Conservation (phyloP, 2,797 vertebrate genomes). For the Epinephelus coioides region DNA sequence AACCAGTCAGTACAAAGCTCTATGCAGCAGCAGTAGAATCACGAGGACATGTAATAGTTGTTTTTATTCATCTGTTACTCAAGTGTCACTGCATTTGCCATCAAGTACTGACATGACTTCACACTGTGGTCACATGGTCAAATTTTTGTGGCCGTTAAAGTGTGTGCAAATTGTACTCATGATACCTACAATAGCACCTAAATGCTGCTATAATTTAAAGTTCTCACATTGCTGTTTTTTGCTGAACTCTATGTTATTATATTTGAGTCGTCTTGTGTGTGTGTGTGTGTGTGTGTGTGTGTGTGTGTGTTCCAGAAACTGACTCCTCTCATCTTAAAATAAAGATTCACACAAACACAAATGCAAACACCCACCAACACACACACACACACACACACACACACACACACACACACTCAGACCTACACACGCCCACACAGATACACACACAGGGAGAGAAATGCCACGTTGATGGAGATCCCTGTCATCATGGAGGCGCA, state of each 20-base stretch:
- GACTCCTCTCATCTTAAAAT: slow-evolving; percentile 60
- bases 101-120: not conserved
- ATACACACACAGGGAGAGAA: slow-evolving; percentile 52
- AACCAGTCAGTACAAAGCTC: not conserved
- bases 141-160: not conserved
- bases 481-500: slow-evolving; percentile 68
- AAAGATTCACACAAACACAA: slow-evolving; percentile 56
- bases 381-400: no score
- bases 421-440: slow-evolving; percentile 6
- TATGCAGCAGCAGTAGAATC: not conserved
- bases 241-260: not conserved
- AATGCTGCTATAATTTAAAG: not conserved
- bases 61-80: not conserved
- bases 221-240: not conserved
- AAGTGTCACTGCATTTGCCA: not conserved
- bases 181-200: not conserved
- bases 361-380: slow-evolving; percentile 32
- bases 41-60: not conserved
- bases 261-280: no score
- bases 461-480: slow-evolving; percentile 66
- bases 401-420: slow-evolving; percentile 5
- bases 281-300: not conserved
- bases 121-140: not conserved
- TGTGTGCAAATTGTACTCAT: not conserved
- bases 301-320: slow-evolving; percentile 35